Evolutionary conservation across 2,797 vertebrate species (phyloP), one percentile per base, ranked within the genome.

Genomic region (Limnodromus scolopaceus): DNA sequence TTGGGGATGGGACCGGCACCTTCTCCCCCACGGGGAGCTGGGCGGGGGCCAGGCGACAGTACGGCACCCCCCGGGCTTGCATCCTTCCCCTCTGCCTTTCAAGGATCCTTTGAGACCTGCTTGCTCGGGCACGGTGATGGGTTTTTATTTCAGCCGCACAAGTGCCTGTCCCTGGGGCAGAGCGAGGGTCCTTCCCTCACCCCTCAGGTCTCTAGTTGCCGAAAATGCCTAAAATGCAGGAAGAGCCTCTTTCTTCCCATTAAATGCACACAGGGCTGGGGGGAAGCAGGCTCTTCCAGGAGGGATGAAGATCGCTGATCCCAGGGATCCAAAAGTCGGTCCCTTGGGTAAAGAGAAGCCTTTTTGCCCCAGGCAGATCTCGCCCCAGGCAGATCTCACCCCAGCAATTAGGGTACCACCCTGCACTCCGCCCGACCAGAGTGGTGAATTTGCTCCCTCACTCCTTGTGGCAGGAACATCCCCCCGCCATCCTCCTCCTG

Each of bases 401-500:
- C 9, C 36, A 75, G 46, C 15, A n/a, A 4, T 17, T 5, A 16
- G 25, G 34, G 38, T 11, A 25, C 54, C 20, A 23, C 18, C 1
- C 25, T 22, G 27, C 64, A 11, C 28, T 57, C 72, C 58, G 30
- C 22, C 22, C 0, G 0, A 24, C 17, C 4, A 4, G 7, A 57
- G 48, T 8, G 53, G 15, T 25, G 34, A 30, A 39, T 82, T 69
- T 76, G 4, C 46, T 72, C 6, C 45, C 54, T 75, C 38, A 11
- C 6, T 54, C 38, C 61, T 45, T 24, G 28, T 0, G 32, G 48
- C 8, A 78, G n/a, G 78, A 87, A 13, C 9, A 94, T 32, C 5
- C 0, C 9, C 0, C 9, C 6, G 11, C 18, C 4, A 0, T 7
- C 43, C 46, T 46, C 8, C 36, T 60, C 15, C 39, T 45, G n/a